Evolutionary conservation across 2,888 invertebrate genomes (phyloP).

Genomic region (Ecdyonurus torrentis): DNA sequence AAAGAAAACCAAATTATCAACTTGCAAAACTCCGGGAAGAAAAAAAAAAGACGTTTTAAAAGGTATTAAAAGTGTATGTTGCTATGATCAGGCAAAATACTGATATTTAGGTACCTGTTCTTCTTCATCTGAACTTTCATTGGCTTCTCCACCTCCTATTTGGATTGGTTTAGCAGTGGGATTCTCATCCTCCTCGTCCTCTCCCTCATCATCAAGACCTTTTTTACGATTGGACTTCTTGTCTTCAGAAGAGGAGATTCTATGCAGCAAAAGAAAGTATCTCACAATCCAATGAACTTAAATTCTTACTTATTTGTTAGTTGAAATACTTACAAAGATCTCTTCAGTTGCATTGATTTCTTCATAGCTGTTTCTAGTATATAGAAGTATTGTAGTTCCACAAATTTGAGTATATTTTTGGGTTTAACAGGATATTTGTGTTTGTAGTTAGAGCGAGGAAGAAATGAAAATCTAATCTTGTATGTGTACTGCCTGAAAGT

Average conservation of each 20-base stretch:
- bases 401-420: conserved; percentile 46
- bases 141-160: conserved; percentile 17
- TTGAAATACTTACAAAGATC: not conserved
- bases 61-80: not conserved
- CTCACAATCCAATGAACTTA: not conserved
- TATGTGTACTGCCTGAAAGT: conserved; percentile 39
- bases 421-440: conserved; percentile 55
- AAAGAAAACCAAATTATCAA: no score
- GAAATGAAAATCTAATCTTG: conserved; percentile 50
- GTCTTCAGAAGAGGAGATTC: not conserved
- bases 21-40: no score
- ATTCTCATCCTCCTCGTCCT: conserved; percentile 15
- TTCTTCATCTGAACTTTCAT: conserved; percentile 50
- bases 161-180: conserved; percentile 18
- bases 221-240: conserved; percentile 4
- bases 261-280: not conserved
- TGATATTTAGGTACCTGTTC: conserved; percentile 29
- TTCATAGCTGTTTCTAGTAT: conserved; percentile 44
- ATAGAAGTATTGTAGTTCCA: conserved; percentile 55
- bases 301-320: no score
- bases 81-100: not conserved
- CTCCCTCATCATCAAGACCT: conserved; percentile 12
- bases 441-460: conserved; percentile 57
- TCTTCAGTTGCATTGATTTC: conserved; percentile 37
- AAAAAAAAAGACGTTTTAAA: no score